These are phyloP conservation scores for Ditula angustiorana DNA, from an alignment of 2,888 invertebrate genomes.

Conservation along the genomic window DNA sequence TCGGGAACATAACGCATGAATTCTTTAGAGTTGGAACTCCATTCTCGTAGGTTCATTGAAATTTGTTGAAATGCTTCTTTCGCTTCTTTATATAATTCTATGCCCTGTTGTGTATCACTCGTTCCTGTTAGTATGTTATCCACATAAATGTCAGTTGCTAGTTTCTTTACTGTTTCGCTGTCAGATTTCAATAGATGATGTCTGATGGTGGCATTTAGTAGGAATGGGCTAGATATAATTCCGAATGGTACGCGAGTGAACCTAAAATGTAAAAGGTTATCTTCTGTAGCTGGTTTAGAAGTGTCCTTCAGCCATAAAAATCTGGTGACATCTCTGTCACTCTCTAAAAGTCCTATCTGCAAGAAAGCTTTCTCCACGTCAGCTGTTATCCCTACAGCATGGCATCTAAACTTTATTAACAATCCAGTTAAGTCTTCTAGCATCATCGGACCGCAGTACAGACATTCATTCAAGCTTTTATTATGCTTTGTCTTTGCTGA, in stretches of 20 bases:
- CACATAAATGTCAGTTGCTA: conserved; percentile 38
- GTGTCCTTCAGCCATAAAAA: conserved; percentile 45
- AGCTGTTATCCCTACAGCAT: conserved; percentile 43
- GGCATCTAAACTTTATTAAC: conserved; percentile 44
- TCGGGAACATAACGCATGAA: neutral
- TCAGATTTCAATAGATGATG: conserved; percentile 36
- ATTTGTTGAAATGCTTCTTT: conserved; percentile 9
- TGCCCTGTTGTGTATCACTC: neutral
- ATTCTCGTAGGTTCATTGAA: conserved; percentile 19
- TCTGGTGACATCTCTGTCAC: conserved; percentile 45
- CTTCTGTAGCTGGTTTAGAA: neutral
- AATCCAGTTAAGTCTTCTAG: conserved; percentile 47
- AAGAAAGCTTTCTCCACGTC: conserved; percentile 50
- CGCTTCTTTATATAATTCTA: neutral
- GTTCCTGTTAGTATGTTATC: conserved; percentile 39
- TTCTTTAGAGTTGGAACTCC: conserved; percentile 1
- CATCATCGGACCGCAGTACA: conserved; percentile 44
- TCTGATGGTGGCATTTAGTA: conserved; percentile 41
- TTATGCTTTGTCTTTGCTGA: conserved; percentile 38
- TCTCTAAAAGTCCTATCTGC: conserved; percentile 27
- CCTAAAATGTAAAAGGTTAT: conserved; percentile 32
- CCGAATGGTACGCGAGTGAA: conserved; percentile 43
- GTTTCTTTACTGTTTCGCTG: neutral
- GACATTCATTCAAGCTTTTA: conserved; percentile 46
- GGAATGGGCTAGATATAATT: conserved; percentile 43